These are phyloP conservation scores for Tetragnatha versicolor DNA, from an alignment of 1,140 invertebrate genomes.

Conservation along the genomic window DNA sequence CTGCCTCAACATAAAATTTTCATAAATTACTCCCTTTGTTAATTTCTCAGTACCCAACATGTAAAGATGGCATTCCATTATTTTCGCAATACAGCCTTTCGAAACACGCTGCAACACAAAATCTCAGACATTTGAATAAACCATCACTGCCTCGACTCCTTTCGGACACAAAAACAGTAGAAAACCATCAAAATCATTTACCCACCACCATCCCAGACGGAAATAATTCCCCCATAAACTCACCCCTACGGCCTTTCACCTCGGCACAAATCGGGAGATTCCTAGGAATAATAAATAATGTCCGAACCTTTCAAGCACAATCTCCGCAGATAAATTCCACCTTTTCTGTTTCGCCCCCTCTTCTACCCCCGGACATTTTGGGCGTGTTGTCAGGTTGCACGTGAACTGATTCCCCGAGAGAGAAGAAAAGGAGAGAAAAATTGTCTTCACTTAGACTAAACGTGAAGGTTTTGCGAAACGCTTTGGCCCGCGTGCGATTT, in stretches of 20 bases:
- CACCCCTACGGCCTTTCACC: not conserved
- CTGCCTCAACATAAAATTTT: too few relatives aligned
- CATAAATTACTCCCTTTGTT: too few relatives aligned
- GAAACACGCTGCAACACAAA: too few relatives aligned
- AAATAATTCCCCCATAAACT: not conserved
- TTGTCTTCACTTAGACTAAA: slow-evolving; percentile 22
- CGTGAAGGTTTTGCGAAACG: slow-evolving; percentile 14
- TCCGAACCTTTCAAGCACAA: slow-evolving; percentile 23
- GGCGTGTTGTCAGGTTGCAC: slow-evolving; percentile 23
- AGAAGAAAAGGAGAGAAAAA: not conserved
- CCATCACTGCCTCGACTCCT: too few relatives aligned
- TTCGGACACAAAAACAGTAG: too few relatives aligned
- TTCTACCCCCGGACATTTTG: slow-evolving; percentile 9
- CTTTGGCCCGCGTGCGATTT: not conserved
- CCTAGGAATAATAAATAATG: slow-evolving; percentile 18
- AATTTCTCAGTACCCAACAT: too few relatives aligned
- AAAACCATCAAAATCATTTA: slow-evolving; percentile 10
- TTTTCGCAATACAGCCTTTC: too few relatives aligned
- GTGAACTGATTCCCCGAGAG: slow-evolving; percentile 5
- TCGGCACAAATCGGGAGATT: slow-evolving; percentile 17
- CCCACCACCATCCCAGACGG: not conserved
- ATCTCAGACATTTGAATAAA: too few relatives aligned
- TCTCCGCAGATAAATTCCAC: slow-evolving; percentile 10
- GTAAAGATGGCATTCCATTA: too few relatives aligned
- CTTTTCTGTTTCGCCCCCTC: not conserved